Conservation (phyloP, 2,797 vertebrate genomes). For the Enteromius radiatus region DNA sequence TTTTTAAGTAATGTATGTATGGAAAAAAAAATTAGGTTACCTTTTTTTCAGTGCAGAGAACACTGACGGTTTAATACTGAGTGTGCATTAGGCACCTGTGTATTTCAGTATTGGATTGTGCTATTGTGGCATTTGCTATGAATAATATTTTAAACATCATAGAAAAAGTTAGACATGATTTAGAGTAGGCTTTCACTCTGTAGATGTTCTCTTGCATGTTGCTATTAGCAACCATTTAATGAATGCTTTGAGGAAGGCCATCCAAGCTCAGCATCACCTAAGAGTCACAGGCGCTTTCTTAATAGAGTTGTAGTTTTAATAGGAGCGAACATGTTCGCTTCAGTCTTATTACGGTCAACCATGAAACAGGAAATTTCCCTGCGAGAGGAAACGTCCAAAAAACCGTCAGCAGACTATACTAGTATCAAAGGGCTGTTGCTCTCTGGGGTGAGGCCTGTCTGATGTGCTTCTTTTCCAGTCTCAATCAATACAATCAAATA, state of each 20-base stretch:
- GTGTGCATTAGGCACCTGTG: background rate
- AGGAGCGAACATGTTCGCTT: background rate
- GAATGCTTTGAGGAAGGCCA: constrained; percentile 72
- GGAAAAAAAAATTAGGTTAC: background rate
- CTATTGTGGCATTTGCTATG: background rate
- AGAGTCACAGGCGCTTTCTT: constrained; percentile 18
- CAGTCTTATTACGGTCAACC: background rate
- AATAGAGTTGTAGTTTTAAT: constrained; percentile 11
- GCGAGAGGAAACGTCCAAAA: background rate
- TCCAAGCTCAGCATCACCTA: constrained; percentile 54
- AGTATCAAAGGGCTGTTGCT: constrained; percentile 7
- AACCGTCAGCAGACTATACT: background rate
- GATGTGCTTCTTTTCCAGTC: constrained; percentile 46
- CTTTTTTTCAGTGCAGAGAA: background rate
- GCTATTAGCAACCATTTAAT: constrained; percentile 82
- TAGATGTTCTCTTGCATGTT: constrained; percentile 72
- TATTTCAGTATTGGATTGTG: background rate
- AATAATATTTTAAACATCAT: background rate
- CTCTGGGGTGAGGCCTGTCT: constrained; percentile 17
- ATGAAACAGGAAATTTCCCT: background rate
- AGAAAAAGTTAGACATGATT: constrained; percentile 32
- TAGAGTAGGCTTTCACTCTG: constrained; percentile 29
- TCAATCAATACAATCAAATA: constrained; percentile 53
- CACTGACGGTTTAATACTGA: background rate
- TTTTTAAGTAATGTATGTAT: background rate